Conservation (phyloP, 2,113 vertebrate species). For the Microcebus ravelobensis region DNA sequence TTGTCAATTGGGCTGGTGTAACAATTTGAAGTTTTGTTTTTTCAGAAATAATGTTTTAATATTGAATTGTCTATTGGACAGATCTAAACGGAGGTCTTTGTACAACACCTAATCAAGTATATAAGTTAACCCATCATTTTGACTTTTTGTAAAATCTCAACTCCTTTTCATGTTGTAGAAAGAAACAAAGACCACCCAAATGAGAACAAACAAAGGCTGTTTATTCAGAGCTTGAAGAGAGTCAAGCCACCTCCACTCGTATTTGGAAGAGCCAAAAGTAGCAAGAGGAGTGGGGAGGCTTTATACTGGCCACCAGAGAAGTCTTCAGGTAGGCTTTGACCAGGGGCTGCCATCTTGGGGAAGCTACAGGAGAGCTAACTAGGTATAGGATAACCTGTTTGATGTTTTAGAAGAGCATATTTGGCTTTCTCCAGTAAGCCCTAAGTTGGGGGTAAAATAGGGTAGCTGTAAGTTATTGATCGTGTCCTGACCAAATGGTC, state of each 20-base stretch:
- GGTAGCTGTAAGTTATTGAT: not conserved
- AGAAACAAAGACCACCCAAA: not conserved
- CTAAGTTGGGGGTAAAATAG: not conserved
- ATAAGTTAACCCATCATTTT: not conserved
- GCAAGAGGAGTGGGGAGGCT: accelerated
- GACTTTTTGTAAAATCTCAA: not conserved
- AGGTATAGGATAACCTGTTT: accelerated
- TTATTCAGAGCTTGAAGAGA: not conserved
- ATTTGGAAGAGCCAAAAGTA: not conserved
- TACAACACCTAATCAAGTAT: not conserved
- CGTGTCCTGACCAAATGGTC: not conserved
- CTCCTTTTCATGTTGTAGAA: not conserved
- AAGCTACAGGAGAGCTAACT: not conserved
- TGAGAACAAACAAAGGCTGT: not conserved
- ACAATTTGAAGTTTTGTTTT: not conserved
- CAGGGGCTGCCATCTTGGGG: not conserved
- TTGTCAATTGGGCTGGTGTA: not conserved
- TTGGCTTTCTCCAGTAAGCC: not conserved
- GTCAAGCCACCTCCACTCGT: no score
- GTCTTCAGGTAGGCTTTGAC: accelerated
- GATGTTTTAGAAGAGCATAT: not conserved
- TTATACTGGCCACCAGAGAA: not conserved
- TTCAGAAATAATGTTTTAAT: not conserved
- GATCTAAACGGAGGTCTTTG: not conserved
- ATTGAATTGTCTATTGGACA: not conserved